Percentiles rank a stretch among this genome's conserved stretches.
Conservation (phyloP, 2,797 vertebrate species). For the Cyprinodon diabolis region DNA sequence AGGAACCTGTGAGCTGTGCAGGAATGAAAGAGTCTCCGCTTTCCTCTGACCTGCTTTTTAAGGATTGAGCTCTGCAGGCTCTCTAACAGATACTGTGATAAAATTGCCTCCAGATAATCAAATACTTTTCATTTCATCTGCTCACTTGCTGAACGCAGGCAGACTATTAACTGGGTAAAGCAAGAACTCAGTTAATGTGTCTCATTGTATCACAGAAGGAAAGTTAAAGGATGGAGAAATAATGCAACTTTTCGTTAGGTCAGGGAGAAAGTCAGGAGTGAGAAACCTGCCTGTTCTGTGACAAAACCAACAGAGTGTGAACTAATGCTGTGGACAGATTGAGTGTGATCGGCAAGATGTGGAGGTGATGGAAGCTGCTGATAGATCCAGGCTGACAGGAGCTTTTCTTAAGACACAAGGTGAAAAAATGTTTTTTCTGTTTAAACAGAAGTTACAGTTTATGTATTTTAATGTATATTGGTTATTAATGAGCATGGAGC, state of each 20-base stretch:
- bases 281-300: constrained; percentile 22
- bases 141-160: constrained; percentile 31
- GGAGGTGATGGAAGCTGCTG: constrained; percentile 15
- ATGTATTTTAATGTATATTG: no score
- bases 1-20: constrained; percentile 40
- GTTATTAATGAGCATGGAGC: constrained; percentile 6
- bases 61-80: constrained; percentile 49
- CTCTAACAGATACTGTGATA: constrained; percentile 52
- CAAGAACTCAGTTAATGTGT: constrained; percentile 19
- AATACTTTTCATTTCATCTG: constrained; percentile 52
- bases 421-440: neutral
- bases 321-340: constrained; percentile 5
- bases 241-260: constrained; percentile 18
- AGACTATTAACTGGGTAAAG: constrained; percentile 34
- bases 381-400: constrained; percentile 13
- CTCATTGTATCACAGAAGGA: constrained; percentile 11
- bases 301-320: constrained; percentile 25
- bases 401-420: neutral
- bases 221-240: constrained; percentile 20
- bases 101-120: constrained; percentile 65
- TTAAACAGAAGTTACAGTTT: neutral
- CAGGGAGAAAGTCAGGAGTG: constrained; percentile 33
- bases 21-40: constrained; percentile 39
- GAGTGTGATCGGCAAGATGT: constrained; percentile 36
- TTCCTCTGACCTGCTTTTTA: constrained; percentile 64